Conservation (phyloP, 2,888 invertebrate species). For the Neoscelio sp. region DNA sequence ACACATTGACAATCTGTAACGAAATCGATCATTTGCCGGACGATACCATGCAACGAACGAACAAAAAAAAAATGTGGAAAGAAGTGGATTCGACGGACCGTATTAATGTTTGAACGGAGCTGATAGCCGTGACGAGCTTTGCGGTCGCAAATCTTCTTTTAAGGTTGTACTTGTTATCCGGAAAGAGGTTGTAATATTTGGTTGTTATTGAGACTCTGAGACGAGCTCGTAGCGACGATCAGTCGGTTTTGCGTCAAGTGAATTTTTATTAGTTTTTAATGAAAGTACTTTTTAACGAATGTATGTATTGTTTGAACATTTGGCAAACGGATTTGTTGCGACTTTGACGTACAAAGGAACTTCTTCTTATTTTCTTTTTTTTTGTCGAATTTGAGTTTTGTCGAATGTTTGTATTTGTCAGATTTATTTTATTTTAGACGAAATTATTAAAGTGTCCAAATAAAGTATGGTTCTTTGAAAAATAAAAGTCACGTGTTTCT, state of each 20-base stretch:
- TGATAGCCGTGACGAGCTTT: slow-evolving; percentile 63
- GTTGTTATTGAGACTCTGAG: slow-evolving; percentile 57
- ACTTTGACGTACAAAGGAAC: slow-evolving; percentile 30
- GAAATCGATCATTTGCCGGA: slow-evolving; percentile 38
- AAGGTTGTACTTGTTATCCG: slow-evolving; percentile 67
- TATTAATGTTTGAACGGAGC: slow-evolving; percentile 45
- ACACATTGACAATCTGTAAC: slow-evolving; percentile 51
- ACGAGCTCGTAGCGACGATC: slow-evolving; percentile 59
- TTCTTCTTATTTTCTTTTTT: too few relatives aligned
- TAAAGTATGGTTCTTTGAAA: slow-evolving; percentile 53
- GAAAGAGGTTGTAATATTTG: slow-evolving; percentile 69
- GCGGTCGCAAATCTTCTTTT: slow-evolving; percentile 65
- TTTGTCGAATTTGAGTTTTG: slow-evolving; percentile 45
- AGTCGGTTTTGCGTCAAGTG: slow-evolving; percentile 42
- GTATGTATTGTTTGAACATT: slow-evolving; percentile 50
- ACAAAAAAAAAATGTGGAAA: slow-evolving; percentile 21
- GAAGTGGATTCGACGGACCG: slow-evolving; percentile 46
- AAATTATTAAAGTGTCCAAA: slow-evolving; percentile 61
- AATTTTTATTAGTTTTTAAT: slow-evolving; percentile 47
- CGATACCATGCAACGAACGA: slow-evolving; percentile 36
- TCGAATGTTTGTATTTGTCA: slow-evolving; percentile 52
- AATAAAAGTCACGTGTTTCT: slow-evolving; percentile 26
- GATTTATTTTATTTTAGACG: slow-evolving; percentile 50
- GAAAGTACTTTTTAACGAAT: slow-evolving; percentile 48
- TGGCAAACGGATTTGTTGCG: slow-evolving; percentile 51